These are phyloP conservation scores for Vombatus ursinus DNA, from an alignment of 2,113 vertebrate genomes.

Conservation along the genomic window DNA sequence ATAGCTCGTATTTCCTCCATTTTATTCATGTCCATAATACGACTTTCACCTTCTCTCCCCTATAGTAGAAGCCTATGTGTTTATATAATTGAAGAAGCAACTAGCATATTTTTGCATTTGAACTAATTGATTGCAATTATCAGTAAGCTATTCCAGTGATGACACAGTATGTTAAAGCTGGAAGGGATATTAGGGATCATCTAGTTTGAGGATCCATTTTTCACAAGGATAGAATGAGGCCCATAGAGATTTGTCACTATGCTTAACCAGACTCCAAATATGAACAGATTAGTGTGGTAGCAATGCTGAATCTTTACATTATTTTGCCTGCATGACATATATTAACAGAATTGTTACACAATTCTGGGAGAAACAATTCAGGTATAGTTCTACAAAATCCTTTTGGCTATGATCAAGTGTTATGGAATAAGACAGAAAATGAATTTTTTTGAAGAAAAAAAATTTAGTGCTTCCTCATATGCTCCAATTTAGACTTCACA, in stretches of 20 bases:
- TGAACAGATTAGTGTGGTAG: accelerated
- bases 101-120: background rate
- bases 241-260: background rate
- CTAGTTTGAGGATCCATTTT: background rate
- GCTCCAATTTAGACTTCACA: background rate
- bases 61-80: background rate
- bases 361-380: background rate
- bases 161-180: too few species aligned
- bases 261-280: accelerated
- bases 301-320: background rate
- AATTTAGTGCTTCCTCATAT: accelerated
- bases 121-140: accelerated
- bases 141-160: accelerated
- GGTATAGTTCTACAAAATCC: background rate
- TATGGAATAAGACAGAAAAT: background rate
- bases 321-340: background rate
- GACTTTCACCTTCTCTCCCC: background rate
- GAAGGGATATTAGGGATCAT: background rate
- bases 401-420: background rate
- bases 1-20: accelerated
- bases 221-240: background rate
- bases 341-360: background rate
- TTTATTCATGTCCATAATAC: accelerated
- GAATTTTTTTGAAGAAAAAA: background rate
- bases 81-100: background rate